A percentile compares a stretch with the other conserved stretches of the same genome.
Evolutionary conservation across 2,888 invertebrate genomes (phyloP).

Genomic region (Drosophila recens): DNA sequence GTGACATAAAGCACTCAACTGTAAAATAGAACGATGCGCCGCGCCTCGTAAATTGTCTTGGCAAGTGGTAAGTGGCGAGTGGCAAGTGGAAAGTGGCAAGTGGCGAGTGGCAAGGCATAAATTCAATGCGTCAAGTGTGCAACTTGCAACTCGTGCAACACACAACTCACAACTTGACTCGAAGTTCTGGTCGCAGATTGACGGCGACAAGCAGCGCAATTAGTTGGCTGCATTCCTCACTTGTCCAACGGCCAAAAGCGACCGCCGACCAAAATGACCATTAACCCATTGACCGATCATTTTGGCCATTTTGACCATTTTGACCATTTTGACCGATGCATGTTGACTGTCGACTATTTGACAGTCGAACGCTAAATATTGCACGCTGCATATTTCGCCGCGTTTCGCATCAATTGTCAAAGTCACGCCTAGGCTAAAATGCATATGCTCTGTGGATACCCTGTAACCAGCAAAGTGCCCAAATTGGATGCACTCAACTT

Average conservation of each 20-base stretch:
- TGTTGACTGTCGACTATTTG: constrained; percentile 7
- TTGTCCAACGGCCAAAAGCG: constrained; percentile 11
- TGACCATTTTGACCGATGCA: constrained; percentile 8
- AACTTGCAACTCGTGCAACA: constrained; percentile 20
- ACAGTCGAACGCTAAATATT: neutral
- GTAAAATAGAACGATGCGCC: constrained; percentile 38
- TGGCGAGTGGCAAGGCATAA: constrained; percentile 44
- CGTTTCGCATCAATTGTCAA: constrained; percentile 46
- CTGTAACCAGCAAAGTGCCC: neutral
- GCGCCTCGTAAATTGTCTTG: constrained; percentile 53
- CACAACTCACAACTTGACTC: constrained; percentile 11
- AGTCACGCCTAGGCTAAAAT: neutral
- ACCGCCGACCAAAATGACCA: constrained; percentile 12
- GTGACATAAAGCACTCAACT: constrained; percentile 46
- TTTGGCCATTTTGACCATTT: constrained; percentile 12
- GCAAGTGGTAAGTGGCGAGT: constrained; percentile 42
- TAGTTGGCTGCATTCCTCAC: constrained; percentile 37
- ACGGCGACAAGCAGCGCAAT: constrained; percentile 57
- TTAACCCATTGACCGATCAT: constrained; percentile 2
- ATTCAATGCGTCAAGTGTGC: constrained; percentile 62
- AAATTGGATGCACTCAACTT: neutral
- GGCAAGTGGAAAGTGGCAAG: constrained; percentile 29
- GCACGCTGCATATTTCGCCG: constrained; percentile 1
- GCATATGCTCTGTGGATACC: neutral
- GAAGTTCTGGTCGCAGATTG: constrained; percentile 45